phyloP scores from a whole-genome alignment of 2,113 vertebrate species.

The Zosterops japonicus region DNA sequence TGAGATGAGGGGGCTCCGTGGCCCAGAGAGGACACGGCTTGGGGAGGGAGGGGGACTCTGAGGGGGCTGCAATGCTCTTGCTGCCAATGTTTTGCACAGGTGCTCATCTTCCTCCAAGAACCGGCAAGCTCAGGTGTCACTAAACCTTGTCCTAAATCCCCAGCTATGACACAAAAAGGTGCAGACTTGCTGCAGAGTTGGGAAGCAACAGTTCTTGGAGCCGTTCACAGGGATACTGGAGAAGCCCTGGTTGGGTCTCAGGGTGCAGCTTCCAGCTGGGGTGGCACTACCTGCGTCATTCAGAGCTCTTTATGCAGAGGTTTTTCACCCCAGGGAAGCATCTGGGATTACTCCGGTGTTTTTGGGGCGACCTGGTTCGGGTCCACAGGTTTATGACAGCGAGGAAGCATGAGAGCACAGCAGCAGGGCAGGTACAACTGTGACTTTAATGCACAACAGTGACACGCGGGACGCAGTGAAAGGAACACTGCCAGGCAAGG shows the following conservation, averaged over 20 bases:
- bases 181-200: background rate
- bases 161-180: background rate
- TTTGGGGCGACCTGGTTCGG: background rate
- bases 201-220: background rate
- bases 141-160: background rate
- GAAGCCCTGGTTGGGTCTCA: background rate
- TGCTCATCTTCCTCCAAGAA: background rate
- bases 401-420: background rate
- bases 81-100: background rate
- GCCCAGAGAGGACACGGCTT: fast-evolving
- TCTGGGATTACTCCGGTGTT: fast-evolving
- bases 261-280: background rate
- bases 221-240: fast-evolving
- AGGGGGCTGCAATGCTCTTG: background rate
- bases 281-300: background rate
- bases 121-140: background rate
- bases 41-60: background rate
- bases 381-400: background rate
- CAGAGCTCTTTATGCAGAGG: background rate
- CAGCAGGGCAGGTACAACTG: constrained; percentile 2
- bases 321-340: background rate
- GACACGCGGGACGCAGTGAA: background rate
- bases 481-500: background rate
- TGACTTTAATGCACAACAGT: constrained; percentile 41
- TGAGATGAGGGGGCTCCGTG: fast-evolving